Evolutionary conservation across 2,113 vertebrate species (phyloP).

Genomic region (Myotis lucifugus): DNA sequence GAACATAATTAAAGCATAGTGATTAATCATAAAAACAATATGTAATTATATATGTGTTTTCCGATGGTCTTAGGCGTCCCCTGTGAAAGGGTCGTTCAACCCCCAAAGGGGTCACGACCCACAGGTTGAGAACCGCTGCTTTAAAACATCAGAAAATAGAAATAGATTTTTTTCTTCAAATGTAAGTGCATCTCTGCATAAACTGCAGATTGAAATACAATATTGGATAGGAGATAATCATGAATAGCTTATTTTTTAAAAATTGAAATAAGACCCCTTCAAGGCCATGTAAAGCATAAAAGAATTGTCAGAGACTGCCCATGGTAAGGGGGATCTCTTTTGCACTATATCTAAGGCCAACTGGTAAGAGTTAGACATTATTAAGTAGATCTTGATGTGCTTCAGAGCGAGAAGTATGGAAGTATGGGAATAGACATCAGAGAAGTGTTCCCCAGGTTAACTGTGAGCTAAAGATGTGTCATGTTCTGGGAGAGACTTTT

Average conservation of each 20-base stretch:
- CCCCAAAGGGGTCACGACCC: no score
- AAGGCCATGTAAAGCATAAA: not conserved
- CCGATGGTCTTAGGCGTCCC: no score
- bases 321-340: not conserved
- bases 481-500: not conserved
- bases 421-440: not conserved
- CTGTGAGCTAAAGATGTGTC: not conserved
- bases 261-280: not conserved
- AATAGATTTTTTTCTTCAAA: not conserved
- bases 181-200: conserved; percentile 13
- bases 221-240: not conserved
- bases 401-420: not conserved
- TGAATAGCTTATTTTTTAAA: not conserved
- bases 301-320: not conserved
- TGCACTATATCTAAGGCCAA: not conserved
- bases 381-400: not conserved
- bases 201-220: not conserved
- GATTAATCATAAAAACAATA: no score
- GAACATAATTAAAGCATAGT: no score
- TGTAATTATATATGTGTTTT: no score
- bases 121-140: not conserved
- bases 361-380: not conserved
- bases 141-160: not conserved
- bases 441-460: not conserved
- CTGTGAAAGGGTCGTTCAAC: no score